These are phyloP conservation scores for Cossypha dichroa DNA, from an alignment of 2,797 vertebrate genomes.

Conservation along the genomic window DNA sequence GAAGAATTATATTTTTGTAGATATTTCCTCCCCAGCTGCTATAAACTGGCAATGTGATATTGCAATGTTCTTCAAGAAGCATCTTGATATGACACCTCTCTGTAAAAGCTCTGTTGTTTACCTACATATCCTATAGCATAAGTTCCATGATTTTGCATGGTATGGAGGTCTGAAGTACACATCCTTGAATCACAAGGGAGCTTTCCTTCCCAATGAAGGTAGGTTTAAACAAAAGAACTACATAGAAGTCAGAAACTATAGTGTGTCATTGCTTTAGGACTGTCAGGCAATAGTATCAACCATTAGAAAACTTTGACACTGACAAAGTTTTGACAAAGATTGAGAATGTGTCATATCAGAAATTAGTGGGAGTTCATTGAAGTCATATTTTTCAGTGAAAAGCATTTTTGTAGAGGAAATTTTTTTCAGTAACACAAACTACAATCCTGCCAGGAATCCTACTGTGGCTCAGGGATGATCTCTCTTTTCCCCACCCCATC, in stretches of 20 bases:
- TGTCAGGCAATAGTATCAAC: background rate
- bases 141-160: background rate
- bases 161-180: background rate
- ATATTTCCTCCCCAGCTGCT: background rate
- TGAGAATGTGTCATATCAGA: background rate
- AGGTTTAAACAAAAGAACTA: background rate
- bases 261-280: background rate
- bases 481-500: background rate
- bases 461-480: background rate
- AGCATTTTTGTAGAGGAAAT: background rate
- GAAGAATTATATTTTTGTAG: background rate
- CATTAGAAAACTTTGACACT: background rate
- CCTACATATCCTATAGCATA: background rate
- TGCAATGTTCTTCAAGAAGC: background rate
- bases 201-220: background rate
- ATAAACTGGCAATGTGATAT: background rate
- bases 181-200: background rate
- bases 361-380: background rate
- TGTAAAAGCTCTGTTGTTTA: background rate
- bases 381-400: background rate
- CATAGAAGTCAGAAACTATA: background rate
- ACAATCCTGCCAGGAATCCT: background rate
- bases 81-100: background rate
- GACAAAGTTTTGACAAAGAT: background rate
- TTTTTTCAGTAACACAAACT: background rate